Base-by-base conservation (phyloP, 2,888 invertebrate genomes). In the Cataglyphis livida region DNA sequence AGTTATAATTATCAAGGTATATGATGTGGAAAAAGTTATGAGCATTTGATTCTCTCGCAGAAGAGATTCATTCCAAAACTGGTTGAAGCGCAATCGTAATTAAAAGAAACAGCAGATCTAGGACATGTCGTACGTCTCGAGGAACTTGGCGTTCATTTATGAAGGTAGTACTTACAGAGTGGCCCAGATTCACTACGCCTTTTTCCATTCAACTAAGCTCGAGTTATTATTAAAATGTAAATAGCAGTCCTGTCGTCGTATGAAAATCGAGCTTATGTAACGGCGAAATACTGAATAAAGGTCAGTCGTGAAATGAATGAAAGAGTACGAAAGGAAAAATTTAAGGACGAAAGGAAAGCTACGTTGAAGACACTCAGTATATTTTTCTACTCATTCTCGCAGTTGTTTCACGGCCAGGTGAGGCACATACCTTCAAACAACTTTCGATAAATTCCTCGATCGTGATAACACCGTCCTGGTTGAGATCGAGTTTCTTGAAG, bases 371-470 rank as follows among this genome's bases (percentile, higher is more conserved):
- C 70, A 18, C 57, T 15, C 54, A 21, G 41, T 76, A 41, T 28
- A 48, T 41, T 57, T 57, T 25, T 57, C 10, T 21, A 21, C 12
- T 65, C 28, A 12, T 15, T 35, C 25, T 35, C 25, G 44, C 21
- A 28, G 25, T 64, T 64, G 38, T 44, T 71, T 71, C 44, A 44
- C 35, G 35, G 21, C 32, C 73, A 70, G 38, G 41, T 44, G 41
- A 25, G 25, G 44, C 41, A n/a, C 93, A 90, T 94, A 96, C 98
- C 95, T 98, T 98, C 91, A 98, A 96, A 95, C 98, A 99, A 92
- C 98, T 98, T 95, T 98, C 98, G 94, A 98, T 97, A 95, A 98
- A 99, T 96, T 99, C 98, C 95, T 98, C 98, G 95, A 98, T 98
- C 87, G 98, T 98, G 94, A 99, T 98, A 91, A 98, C 98, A 81